Percentiles rank a stretch among this genome's conserved stretches.
phyloP scores from a whole-genome alignment of 53 echinoderm and acorn worm species.

The Echinometra lucunter region DNA sequence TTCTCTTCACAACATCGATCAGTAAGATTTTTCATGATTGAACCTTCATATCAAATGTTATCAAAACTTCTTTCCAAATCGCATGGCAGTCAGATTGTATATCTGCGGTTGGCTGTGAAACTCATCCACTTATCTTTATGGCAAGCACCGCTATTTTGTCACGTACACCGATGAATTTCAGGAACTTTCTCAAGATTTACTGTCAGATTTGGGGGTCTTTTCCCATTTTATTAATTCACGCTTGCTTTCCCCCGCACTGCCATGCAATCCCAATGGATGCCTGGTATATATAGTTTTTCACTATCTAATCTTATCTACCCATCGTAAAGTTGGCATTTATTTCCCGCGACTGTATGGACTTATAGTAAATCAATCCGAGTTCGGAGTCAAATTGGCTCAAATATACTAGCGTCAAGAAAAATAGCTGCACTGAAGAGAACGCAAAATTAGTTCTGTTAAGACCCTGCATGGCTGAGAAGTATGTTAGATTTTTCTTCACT shows the following conservation, averaged over 20 bases:
- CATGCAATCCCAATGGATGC: background rate
- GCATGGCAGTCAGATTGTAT: too few species aligned
- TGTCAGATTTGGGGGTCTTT: background rate
- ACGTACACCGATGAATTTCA: background rate
- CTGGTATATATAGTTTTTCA: background rate
- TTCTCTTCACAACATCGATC: too few species aligned
- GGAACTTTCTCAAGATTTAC: background rate
- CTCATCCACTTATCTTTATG: background rate
- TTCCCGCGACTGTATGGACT: background rate
- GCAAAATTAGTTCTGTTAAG: too few species aligned
- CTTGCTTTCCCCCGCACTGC: background rate
- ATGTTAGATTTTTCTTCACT: too few species aligned
- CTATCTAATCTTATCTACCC: background rate
- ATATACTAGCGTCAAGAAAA: background rate
- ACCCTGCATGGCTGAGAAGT: too few species aligned
- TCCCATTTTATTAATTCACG: background rate
- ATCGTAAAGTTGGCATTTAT: conserved; percentile 1
- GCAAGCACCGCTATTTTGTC: background rate
- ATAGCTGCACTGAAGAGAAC: too few species aligned
- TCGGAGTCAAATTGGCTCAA: background rate
- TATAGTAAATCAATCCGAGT: background rate
- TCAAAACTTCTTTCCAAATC: too few species aligned
- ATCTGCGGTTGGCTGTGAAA: too few species aligned
- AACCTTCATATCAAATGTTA: too few species aligned
- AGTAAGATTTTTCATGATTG: too few species aligned